Percentiles rank a stretch among this genome's conserved stretches.
phyloP scores from a whole-genome alignment of 1,140 invertebrate species.

The Euschistus heros region DNA sequence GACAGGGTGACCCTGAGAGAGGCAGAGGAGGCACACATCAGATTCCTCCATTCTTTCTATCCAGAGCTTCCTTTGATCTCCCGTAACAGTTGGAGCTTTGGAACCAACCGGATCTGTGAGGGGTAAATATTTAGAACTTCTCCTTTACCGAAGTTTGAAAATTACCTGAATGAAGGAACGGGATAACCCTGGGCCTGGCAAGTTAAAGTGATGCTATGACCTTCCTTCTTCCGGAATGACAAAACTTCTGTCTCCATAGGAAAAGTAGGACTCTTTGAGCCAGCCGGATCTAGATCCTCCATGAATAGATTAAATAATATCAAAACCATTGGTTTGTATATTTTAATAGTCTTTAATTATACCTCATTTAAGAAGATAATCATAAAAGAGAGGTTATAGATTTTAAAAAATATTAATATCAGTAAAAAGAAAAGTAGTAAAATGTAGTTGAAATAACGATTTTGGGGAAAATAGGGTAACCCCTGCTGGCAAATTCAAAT shows the following conservation, averaged over 20 bases:
- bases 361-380: too few relatives aligned
- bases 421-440: too few relatives aligned
- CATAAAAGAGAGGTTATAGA: too few relatives aligned
- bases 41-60: slow-evolving; percentile 28
- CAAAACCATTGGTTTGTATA: too few relatives aligned
- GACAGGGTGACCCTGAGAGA: slow-evolving; percentile 53
- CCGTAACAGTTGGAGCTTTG: slow-evolving; percentile 31
- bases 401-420: too few relatives aligned
- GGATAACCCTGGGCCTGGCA: slow-evolving; percentile 57
- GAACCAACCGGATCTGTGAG: slow-evolving; percentile 15
- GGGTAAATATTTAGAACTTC: not conserved
- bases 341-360: too few relatives aligned
- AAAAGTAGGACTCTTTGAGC: slow-evolving; percentile 1
- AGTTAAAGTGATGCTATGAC: slow-evolving; percentile 45
- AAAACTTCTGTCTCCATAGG: not conserved
- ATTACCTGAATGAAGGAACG: slow-evolving; percentile 48
- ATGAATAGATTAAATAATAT: too few relatives aligned
- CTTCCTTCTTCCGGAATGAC: not conserved
- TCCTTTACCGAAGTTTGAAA: not conserved
- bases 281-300: not conserved
- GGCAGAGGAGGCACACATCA: slow-evolving; percentile 40
- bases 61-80: slow-evolving; percentile 36
- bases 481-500: too few relatives aligned
- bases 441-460: too few relatives aligned
- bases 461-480: too few relatives aligned